These are phyloP conservation scores for Acrossocheilus wenchowensis DNA, from an alignment of 2,797 vertebrate genomes.

Conservation along the genomic window DNA sequence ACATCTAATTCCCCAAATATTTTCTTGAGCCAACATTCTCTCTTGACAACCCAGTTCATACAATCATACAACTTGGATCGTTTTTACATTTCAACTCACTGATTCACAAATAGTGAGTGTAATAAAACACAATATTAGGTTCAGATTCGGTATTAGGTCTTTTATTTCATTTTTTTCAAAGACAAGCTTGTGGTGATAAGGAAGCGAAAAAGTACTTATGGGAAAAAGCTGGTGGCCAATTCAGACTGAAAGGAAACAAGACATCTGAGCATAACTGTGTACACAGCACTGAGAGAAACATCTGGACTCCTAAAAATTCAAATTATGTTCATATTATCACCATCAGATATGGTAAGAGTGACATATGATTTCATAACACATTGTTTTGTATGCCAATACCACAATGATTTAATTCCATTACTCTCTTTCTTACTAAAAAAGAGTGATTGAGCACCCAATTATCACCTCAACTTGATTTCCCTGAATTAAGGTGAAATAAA, in stretches of 20 bases:
- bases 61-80: not conserved
- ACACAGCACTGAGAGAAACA: not conserved
- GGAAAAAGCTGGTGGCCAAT: not conserved
- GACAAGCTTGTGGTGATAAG: not conserved
- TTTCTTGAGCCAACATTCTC: not conserved
- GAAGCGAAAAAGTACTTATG: not conserved
- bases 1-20: not conserved
- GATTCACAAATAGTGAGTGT: not conserved
- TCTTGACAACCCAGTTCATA: not conserved
- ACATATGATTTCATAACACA: not conserved
- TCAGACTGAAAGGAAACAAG: not conserved
- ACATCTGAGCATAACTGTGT: not conserved
- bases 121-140: not conserved
- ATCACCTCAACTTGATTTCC: constrained; percentile 36
- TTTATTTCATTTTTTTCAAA: not conserved
- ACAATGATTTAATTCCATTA: constrained; percentile 7
- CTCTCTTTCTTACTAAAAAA: not conserved
- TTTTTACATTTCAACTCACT: not conserved
- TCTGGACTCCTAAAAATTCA: not conserved
- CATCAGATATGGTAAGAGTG: not conserved
- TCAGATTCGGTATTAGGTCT: not conserved
- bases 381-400: constrained; percentile 1
- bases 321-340: not conserved
- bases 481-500: constrained; percentile 32
- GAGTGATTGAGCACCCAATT: constrained; percentile 39